Evolutionary conservation across 1,140 invertebrate species (phyloP).

Genomic region (Drosophila navojoa): DNA sequence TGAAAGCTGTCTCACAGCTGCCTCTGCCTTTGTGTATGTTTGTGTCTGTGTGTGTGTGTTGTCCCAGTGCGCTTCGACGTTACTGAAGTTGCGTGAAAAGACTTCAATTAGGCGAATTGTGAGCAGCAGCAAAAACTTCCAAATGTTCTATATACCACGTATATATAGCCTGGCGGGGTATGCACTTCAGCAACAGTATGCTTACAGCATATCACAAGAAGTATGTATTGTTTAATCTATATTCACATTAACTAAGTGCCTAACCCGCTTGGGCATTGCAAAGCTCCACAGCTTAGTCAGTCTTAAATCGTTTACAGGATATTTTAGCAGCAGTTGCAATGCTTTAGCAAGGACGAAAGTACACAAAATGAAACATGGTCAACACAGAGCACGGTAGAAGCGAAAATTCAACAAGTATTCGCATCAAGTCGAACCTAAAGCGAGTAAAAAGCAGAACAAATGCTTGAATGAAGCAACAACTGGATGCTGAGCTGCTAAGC

Average conservation of each 20-base stretch:
- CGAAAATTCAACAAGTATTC: conserved; percentile 58
- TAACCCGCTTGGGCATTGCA: no score
- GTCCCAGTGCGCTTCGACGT: conserved; percentile 11
- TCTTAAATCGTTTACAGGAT: conserved; percentile 39
- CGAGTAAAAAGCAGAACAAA: conserved; percentile 8
- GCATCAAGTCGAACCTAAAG: conserved; percentile 1
- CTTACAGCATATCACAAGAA: background rate
- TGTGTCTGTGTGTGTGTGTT: conserved; percentile 11
- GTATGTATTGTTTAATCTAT: no score
- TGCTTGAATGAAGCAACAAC: conserved; percentile 19
- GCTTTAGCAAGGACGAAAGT: background rate
- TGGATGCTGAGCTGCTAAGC: background rate
- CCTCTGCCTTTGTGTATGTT: background rate
- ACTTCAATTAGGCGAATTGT: conserved; percentile 78
- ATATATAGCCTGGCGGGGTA: background rate
- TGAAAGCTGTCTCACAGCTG: conserved; percentile 37
- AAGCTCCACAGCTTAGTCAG: no score
- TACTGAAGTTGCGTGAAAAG: conserved; percentile 60
- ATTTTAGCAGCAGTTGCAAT: conserved; percentile 48
- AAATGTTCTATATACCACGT: conserved; percentile 13
- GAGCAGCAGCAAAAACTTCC: conserved; percentile 29
- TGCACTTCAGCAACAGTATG: background rate
- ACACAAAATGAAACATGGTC: conserved; percentile 1
- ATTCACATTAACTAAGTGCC: no score
- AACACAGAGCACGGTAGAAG: conserved; percentile 12